Conservation (phyloP, 2,113 vertebrate species). For the Thinocorus orbignyianus region DNA sequence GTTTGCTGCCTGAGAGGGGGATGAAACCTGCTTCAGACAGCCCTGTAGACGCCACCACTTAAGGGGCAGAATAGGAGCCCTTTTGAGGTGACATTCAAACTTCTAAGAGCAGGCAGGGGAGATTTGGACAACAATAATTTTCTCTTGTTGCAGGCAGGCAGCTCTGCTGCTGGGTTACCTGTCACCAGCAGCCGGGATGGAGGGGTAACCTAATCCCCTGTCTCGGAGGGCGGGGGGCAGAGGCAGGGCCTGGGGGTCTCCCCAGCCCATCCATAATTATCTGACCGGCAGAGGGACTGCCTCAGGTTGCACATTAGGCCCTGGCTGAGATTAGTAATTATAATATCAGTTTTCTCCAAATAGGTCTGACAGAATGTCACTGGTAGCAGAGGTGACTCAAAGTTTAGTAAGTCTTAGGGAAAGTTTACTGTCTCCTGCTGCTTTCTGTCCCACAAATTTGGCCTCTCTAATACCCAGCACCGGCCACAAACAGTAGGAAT, state of each 20-base stretch:
- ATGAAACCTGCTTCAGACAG: conserved; percentile 51
- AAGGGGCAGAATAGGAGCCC: conserved; percentile 65
- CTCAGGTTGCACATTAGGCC: conserved; percentile 78
- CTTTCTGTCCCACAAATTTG: conserved; percentile 78
- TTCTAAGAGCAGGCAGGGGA: conserved; percentile 62
- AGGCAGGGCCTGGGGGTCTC: conserved; percentile 51
- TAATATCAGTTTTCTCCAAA: conserved; percentile 86
- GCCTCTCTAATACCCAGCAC: conserved; percentile 71
- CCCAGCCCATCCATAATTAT: conserved; percentile 77
- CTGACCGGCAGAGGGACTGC: conserved; percentile 70
- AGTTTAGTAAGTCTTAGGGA: conserved; percentile 78
- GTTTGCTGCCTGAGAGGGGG: background rate
- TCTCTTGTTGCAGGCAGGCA: conserved; percentile 55
- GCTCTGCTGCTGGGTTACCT: conserved; percentile 74
- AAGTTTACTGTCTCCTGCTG: conserved; percentile 84
- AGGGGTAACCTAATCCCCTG: conserved; percentile 77
- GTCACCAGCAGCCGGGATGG: conserved; percentile 56
- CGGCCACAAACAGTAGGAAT: conserved; percentile 81
- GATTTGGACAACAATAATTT: conserved; percentile 74
- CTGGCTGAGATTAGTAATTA: conserved; percentile 85
- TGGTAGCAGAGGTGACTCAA: conserved; percentile 77
- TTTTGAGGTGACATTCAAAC: conserved; percentile 82
- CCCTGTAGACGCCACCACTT: conserved; percentile 60
- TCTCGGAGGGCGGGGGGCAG: conserved; percentile 50
- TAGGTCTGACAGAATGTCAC: conserved; percentile 66